Percentiles rank a stretch among this genome's conserved stretches.
Evolutionary conservation across 2,888 invertebrate species (phyloP).

Genomic region (Melipona bicolor): DNA sequence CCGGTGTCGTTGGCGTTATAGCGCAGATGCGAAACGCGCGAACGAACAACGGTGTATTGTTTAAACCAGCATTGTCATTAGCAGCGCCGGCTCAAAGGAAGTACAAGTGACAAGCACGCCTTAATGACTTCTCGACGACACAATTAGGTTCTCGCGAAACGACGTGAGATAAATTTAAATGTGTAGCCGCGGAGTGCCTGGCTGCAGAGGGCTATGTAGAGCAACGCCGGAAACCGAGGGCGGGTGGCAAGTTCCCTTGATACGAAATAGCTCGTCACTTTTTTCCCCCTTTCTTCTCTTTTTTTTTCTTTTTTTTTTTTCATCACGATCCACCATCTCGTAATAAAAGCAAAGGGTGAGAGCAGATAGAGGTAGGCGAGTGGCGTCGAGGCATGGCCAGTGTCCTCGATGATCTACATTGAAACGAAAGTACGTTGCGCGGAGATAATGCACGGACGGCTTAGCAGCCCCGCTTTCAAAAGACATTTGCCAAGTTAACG

Average conservation of each 20-base stretch:
- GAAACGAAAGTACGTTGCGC: slow-evolving; percentile 69
- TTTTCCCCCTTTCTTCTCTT: slow-evolving; percentile 25
- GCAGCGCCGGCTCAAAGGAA: slow-evolving; percentile 35
- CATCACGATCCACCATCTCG: slow-evolving; percentile 61
- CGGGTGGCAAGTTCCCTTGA: slow-evolving; percentile 51
- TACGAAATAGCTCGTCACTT: slow-evolving; percentile 64
- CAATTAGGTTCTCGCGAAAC: slow-evolving; percentile 67
- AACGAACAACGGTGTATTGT: slow-evolving; percentile 38
- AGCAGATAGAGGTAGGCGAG: slow-evolving; percentile 56
- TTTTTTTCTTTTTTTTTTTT: slow-evolving; percentile 57
- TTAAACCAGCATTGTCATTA: slow-evolving; percentile 43
- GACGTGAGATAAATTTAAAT: slow-evolving; percentile 73
- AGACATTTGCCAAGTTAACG: slow-evolving; percentile 68
- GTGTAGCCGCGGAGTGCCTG: slow-evolving; percentile 40
- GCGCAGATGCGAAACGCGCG: not conserved
- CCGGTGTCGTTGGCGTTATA: not conserved
- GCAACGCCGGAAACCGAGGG: slow-evolving; percentile 39
- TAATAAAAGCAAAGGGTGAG: slow-evolving; percentile 66
- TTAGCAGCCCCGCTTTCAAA: slow-evolving; percentile 58
- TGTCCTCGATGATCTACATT: slow-evolving; percentile 69
- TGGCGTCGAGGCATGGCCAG: slow-evolving; percentile 28
- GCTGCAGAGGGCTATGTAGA: slow-evolving; percentile 14
- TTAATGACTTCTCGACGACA: slow-evolving; percentile 71
- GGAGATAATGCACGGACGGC: slow-evolving; percentile 66
- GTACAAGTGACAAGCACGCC: slow-evolving; percentile 51